phyloP scores from a whole-genome alignment of 2,888 invertebrate genomes.

The Lapara coniferarum region DNA sequence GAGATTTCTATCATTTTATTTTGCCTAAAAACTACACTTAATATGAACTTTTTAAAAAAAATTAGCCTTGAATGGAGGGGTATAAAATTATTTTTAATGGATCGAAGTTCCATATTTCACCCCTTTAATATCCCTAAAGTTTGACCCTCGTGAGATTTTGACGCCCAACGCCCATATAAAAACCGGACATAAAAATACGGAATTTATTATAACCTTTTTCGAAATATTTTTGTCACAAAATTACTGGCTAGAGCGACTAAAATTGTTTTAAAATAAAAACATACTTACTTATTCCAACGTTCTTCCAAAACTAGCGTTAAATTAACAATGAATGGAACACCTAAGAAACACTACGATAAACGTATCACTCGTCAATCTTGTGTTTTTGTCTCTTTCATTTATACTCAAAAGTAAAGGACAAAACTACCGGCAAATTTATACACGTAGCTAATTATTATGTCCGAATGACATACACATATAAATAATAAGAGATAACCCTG shows the following conservation, averaged over 20 bases:
- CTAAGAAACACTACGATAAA: not conserved
- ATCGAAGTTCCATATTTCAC: no score
- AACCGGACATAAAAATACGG: no score
- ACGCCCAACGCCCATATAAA: no score
- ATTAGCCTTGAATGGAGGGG: no score
- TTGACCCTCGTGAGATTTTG: no score
- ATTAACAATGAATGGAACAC: not conserved
- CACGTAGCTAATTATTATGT: not conserved
- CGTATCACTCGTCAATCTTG: not conserved
- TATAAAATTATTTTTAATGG: no score
- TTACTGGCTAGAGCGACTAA: not conserved
- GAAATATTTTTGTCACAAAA: no score
- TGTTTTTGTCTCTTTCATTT: conserved; percentile 3
- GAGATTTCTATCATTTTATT: no score
- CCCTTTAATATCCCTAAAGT: no score
- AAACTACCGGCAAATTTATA: not conserved
- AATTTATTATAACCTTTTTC: no score
- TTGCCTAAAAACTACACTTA: no score
- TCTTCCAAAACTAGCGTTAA: not conserved
- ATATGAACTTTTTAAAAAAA: no score
- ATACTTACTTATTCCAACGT: conserved; percentile 1
- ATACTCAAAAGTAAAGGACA: not conserved
- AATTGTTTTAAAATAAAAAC: not conserved
- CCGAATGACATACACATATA: not conserved
- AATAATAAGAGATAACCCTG: conserved; percentile 27